Base-by-base conservation (phyloP, 2,888 invertebrate genomes). In the Eupithecia subfuscata region DNA sequence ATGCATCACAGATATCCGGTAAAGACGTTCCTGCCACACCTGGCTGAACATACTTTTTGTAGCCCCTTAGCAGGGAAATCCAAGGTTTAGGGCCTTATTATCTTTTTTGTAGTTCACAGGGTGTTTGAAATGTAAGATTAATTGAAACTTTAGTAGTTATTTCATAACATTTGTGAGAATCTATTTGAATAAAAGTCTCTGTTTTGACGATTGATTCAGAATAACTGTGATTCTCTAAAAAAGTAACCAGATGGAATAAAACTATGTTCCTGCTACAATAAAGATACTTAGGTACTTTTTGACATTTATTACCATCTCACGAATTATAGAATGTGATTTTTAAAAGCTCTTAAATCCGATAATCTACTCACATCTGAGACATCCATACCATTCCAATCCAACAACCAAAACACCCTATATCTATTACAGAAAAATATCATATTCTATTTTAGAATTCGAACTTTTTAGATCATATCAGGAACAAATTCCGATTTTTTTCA, bases 1-100 rank as follows among this genome's bases (percentile, higher is more conserved):
- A 92, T 92, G 92, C 90, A 89, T 87, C 91, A 89, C 92, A 92
- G 93, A 94, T 93, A 92, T 94, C 94, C 94, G 94, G 94, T 88
- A 92, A 60, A 91, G 91, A 88, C 89, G 89, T 85, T 88, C 87
- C 88, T 85, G 79, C 86, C 87, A 88, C 94, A 95, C 94, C 94
- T 95, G 94, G 94, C 85, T 87, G 85, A 87, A 87, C 87, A 85
- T 85, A 89, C 86, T 90, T 92, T 91, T 91, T 93, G 86, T 90
- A 92, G 84, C 83, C 82, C 91, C 92, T 91, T 90, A 90, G 88
- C 84, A 88, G 88, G 89, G 90, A 91, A 89, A 87, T 77, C 40
- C 68, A 68, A 68, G 68, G 30, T 37, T 72, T 52, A 16, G 45
- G 74, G 86, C 90, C 91, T 89, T 80, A 75, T 73, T 72, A 76